phyloP scores from a whole-genome alignment of 2,797 vertebrate species.

The Huso huso region DNA sequence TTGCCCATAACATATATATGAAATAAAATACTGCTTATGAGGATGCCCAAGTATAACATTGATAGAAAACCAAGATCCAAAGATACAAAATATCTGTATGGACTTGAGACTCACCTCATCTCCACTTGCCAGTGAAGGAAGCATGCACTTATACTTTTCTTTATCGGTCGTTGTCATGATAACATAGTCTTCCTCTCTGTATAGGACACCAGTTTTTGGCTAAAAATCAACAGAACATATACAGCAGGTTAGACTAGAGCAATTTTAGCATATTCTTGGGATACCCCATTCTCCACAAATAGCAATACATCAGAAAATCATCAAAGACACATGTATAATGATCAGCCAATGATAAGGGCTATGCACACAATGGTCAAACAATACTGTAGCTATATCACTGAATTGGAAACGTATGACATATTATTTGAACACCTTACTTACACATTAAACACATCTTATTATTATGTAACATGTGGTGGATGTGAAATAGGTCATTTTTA shows the following conservation, averaged over 20 bases:
- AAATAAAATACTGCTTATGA: too few relatives aligned
- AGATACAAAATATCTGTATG: not conserved
- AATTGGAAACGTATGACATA: too few relatives aligned
- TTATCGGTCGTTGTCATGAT: slow-evolving; percentile 94
- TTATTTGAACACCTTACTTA: too few relatives aligned
- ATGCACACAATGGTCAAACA: not conserved
- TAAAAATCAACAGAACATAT: slow-evolving; percentile 34
- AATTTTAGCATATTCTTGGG: too few relatives aligned
- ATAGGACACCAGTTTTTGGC: slow-evolving; percentile 78
- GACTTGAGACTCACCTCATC: slow-evolving; percentile 67
- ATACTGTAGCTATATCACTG: too few relatives aligned
- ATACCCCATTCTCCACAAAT: too few relatives aligned
- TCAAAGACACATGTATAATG: not conserved
- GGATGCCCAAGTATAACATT: not conserved
- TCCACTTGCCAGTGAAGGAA: slow-evolving; percentile 72
- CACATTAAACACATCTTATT: too few relatives aligned
- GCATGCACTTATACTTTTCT: slow-evolving; percentile 91
- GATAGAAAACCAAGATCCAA: not conserved
- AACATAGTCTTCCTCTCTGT: slow-evolving; percentile 90
- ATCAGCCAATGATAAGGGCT: not conserved
- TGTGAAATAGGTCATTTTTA: too few relatives aligned
- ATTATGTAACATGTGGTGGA: too few relatives aligned
- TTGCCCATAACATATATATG: too few relatives aligned
- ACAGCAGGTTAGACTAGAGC: too few relatives aligned
- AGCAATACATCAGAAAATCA: too few relatives aligned